Evolutionary conservation across 2,113 vertebrate genomes (phyloP), one percentile per base, ranked within the genome.

Genomic region (Daphoenositta chrysoptera): DNA sequence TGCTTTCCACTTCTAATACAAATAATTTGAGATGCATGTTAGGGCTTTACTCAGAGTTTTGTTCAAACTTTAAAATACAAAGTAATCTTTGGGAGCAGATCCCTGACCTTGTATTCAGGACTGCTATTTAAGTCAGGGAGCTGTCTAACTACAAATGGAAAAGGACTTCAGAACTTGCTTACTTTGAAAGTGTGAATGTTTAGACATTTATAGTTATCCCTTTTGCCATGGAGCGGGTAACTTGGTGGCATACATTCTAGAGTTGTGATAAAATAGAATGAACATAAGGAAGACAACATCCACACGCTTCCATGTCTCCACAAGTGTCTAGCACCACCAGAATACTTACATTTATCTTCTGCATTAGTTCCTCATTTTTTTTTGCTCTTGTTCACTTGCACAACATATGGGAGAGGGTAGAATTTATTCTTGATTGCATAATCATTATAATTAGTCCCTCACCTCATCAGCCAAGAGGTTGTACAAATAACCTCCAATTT

Each of bases 381-480:
- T 72, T 92, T 37, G 6, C 18, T 31, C 47, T 68, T 80, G 5
- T 82, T 77, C 44, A 23, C 42, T 87, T 93, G 27, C 33, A 35
- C 26, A 87, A 66, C 54, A 39, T 77, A 78, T 65, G 60, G 54
- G 50, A 83, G 39, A 85, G 21, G 5, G 44, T 31, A 90, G 48
- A 57, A 76, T 83, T 79, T 90, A 88, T 51, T 89, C 50, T 70
- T 94, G 87, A 81, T 87, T 92, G 20, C 28, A 93, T 83, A 84
- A 95, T 89, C 71, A 70, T 72, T 65, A 42, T 77, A 92, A 96
- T 92, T 88, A 95, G 22, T 57, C 12, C 11, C 60, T 94, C 64
- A 95, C 80, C 58, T 92, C 68, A 92, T 81, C 89, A 92, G 4
- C 31, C 45, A 72, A 65, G 51, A 83, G 50, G 54, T 58, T 73